Base-by-base conservation (phyloP, 1,140 invertebrate genomes). In the Chironomus tepperi region DNA sequence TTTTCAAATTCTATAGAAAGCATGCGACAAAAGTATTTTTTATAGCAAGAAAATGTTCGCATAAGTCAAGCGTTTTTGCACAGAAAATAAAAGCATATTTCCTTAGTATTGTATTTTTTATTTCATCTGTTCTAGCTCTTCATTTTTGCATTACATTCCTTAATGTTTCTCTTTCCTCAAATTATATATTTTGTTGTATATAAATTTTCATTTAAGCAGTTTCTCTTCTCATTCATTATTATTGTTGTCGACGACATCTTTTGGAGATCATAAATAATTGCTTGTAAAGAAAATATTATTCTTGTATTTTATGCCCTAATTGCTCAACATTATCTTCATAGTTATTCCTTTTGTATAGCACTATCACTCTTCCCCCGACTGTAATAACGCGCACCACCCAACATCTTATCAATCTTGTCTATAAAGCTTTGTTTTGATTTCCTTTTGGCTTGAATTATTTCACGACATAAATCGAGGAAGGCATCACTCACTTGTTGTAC, bases 291-390 rank as follows among this genome's bases (percentile, higher is more conserved):
- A 34, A 34, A 34, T 34, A 34, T 34, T 34, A 34, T 34, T 34
- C 24, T 34, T 34, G 2, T 34, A 5, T 34, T 34, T 34, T 34
- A 34, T 34, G 24, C 24, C 24, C 24, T 34, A 34, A 34, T 34
- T 34, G 24, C 24, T 34, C 24, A 57, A 2, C 47, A 12, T 57
- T 18, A 70, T 70, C 16, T 10, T 70, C 6, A 70, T 19, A 12
- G 47, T 88, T 87, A 91, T 82, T 92, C 90, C 83, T 94, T 93
- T 16, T 91, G 91, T 77, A 94, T 82, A 47, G 91, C 91, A 77
- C 90, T 92, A 79, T 94, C 92, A 81, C 93, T 94, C 84, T 95
- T 94, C 16, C 93, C 93, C 70, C 93, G 83, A 12, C 89, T 90
- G 81, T 94, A 94, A 42, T 75, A 88, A 83, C 74, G 86, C 80